Base-by-base conservation (phyloP, 1,140 invertebrate genomes). In the Centruroides sculpturatus region DNA sequence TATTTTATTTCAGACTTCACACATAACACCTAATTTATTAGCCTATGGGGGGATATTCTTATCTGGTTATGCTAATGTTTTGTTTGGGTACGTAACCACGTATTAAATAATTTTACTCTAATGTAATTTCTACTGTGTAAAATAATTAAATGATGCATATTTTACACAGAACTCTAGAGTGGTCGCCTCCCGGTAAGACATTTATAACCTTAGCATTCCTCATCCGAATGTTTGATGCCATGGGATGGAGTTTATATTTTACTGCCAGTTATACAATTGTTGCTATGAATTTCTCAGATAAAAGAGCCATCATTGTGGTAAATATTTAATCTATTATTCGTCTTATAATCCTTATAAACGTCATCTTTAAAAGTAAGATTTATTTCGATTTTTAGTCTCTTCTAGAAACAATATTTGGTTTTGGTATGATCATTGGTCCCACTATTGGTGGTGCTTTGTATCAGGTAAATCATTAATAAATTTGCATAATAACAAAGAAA, bases 231-330 rank as follows among this genome's bases (percentile, higher is more conserved):
- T 72, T 92, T 13, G 92, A 95, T 74, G 93, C 91, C 0, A 76
- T 92, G 74, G 92, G 91, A 35, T 89, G 91, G 69, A 90, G 91
- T 1, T 89, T 89, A 3, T 93, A 93, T 75, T 77, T 94, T 3
- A 95, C 91, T 3, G 87, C 91, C 1, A 85, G 85, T 66, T 95
- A 94, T 75, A 88, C 91, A 1, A 91, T 95, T 57, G 88, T 93
- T 54, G 90, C 92, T n/a, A 85, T 86, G 72, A 87, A 92, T 75
- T 96, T 96, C 77, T 89, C 91, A 0, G 78, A 89, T 58, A 85
- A 88, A 68, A 85, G 95, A 1, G 87, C 89, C 0, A 88, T 86
- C 1, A 89, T 90, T 64, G 92, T 96, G 77, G 90, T 92, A 75
- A 85, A 81, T 58, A 34, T 35, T 11, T 35, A 35, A 35, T 56